Evolutionary conservation across 1,140 invertebrate genomes (phyloP), one percentile per base, ranked within the genome.

Genomic region (Pachypsylla venusta): DNA sequence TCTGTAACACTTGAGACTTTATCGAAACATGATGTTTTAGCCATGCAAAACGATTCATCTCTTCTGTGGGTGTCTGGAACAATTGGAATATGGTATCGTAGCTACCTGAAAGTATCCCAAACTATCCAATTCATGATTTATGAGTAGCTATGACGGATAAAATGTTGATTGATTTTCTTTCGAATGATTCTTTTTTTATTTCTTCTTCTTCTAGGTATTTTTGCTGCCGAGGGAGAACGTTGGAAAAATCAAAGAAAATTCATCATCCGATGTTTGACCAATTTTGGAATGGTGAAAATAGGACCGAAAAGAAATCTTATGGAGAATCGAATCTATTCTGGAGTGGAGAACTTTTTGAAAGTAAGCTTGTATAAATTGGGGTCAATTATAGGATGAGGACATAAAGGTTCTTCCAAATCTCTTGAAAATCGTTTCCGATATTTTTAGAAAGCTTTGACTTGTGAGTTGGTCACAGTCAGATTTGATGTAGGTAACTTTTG

Each of bases 181-280:
- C n/a, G 12, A 20, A n/a, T n/a, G n/a, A n/a, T n/a, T n/a, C n/a
- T n/a, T n/a, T n/a, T n/a, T n/a, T n/a, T n/a, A n/a, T n/a, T 57
- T 30, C 12, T 60, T 66, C 57, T 59, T 59, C 28, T 74, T 76
- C 24, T 66, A 91, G 88, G 88, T 55, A 69, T 92, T 3, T 85
- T 91, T 66, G 86, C 84, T 60, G 78, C 89, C 1, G 83, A 90
- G 69, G 89, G 89, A 0, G 74, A 77, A 2, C 66, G 82, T 16
- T 95, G 91, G 90, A 82, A 78, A 63, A 82, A 91, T 63, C 87
- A 93, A 64, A 74, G 90, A 25, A 82, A 80, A 65, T 84, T 92
- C 62, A 76, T 84, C 0, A 73, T 79, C 1, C 73, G 73, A 3
- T 84, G 81, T 70, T 72, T 95, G 7, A 83, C 85, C 68, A 77